phyloP scores from a whole-genome alignment of 1,140 invertebrate species.

The Mactra quadrangularis region DNA sequence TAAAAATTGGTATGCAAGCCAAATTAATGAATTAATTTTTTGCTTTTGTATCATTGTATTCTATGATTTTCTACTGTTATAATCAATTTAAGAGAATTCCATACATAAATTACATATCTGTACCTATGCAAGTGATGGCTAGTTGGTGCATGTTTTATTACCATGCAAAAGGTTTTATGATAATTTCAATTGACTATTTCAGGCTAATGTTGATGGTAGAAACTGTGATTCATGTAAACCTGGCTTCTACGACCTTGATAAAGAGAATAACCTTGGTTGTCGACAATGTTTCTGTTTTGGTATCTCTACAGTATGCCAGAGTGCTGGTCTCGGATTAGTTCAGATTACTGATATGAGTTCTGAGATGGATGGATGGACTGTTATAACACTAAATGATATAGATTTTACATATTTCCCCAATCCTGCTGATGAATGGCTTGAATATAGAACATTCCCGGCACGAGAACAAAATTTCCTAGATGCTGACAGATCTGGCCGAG shows the following conservation, averaged over 20 bases:
- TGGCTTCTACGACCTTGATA: constrained; percentile 92
- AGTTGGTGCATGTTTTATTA: too few species aligned
- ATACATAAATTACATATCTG: too few species aligned
- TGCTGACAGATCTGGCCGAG: constrained; percentile 1
- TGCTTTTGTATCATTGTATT: too few species aligned
- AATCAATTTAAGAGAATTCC: too few species aligned
- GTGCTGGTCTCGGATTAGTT: constrained; percentile 86
- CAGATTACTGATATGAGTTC: constrained; percentile 83
- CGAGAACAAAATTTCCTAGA: constrained; percentile 64
- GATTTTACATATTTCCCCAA: constrained; percentile 74
- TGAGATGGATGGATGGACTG: constrained; percentile 74
- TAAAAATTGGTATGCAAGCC: too few species aligned
- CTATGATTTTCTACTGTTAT: too few species aligned
- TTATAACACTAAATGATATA: constrained; percentile 74
- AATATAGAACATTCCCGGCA: constrained; percentile 72
- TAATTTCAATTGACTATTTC: too few species aligned
- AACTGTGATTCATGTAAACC: constrained; percentile 92
- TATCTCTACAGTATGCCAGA: constrained; percentile 88
- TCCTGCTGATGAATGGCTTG: constrained; percentile 69
- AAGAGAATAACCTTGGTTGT: constrained; percentile 92
- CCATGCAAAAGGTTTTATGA: too few species aligned
- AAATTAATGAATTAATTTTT: too few species aligned
- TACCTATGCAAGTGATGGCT: too few species aligned
- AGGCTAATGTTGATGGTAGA: constrained; percentile 86
- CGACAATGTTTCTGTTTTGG: constrained; percentile 96